These are phyloP conservation scores for Salvelinus sp. DNA, from an alignment of 2,113 vertebrate species.

Conservation along the genomic window DNA sequence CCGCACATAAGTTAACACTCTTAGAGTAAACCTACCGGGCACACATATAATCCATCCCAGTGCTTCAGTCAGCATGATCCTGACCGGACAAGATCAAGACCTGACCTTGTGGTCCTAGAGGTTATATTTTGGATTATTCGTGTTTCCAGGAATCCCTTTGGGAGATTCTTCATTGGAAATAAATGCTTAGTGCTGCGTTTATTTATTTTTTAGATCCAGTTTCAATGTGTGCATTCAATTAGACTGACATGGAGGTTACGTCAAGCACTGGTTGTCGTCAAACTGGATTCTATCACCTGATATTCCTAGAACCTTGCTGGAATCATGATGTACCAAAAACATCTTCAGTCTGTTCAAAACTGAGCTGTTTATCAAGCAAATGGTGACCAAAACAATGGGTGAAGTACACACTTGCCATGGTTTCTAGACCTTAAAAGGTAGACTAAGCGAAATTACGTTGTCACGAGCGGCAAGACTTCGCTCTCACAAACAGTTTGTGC, in stretches of 20 bases:
- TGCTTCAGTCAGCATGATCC: not conserved
- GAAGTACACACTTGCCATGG: conserved; percentile 29
- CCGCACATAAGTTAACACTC: not conserved
- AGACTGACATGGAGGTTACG: not conserved
- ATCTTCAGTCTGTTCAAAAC: not conserved
- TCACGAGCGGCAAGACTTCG: no score
- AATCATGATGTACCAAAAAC: not conserved
- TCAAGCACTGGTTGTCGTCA: not conserved
- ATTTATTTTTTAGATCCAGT: not conserved
- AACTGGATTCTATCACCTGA: not conserved
- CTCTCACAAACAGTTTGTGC: no score
- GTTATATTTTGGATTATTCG: not conserved
- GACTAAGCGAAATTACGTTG: no score
- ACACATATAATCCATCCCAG: not conserved
- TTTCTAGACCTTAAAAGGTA: conserved; percentile 6
- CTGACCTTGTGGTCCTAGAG: not conserved
- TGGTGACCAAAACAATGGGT: not conserved
- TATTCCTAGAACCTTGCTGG: not conserved
- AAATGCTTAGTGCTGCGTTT: not conserved
- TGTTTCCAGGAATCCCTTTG: not conserved
- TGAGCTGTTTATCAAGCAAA: not conserved
- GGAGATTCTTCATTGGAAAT: not conserved
- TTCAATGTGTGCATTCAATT: not conserved
- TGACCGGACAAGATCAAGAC: not conserved
- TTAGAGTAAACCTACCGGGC: not conserved